Base-by-base conservation (phyloP, 2,113 vertebrate genomes). In the Turdus rufiventris region DNA sequence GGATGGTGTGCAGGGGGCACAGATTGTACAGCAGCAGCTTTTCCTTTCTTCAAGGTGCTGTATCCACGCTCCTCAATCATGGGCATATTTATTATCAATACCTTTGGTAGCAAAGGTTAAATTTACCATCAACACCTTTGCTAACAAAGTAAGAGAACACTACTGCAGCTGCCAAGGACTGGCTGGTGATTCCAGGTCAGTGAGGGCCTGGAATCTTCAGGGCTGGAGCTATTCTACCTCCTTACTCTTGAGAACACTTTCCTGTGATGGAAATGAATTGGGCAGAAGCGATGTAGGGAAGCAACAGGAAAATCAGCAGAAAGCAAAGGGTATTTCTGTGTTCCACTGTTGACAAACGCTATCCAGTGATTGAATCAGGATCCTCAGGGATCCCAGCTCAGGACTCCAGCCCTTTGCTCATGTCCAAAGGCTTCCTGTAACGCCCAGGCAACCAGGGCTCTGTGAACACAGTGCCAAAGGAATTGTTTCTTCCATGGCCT, bases 11-110 rank as follows among this genome's bases (percentile, higher is more conserved):
- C 50, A 61, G n/a, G 62, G 7, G 12, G 17, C 36, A 70, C 28
- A 77, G 36, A 53, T 54, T 19, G 38, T n/a, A 40, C 7, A 45
- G n/a, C 6, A 88, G 57, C 10, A 67, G 17, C 26, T 73, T 31
- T 62, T 66, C 47, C 38, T 70, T 73, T 77, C 48, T 42, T 65
- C 53, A 34, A 20, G 34, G 51, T 57, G 33, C 43, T 40, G 3
- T 36, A 56, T 16, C 31, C 19, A 29, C 24, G 16, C 34, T 78
- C 14, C 33, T 47, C 33, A 42, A 34, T 28, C 56, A 60, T 0
- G 0, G 48, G 29, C 0, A 0, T 33, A 62, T 34, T 78, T 58
- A 60, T 60, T 26, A 21, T 7, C 77, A 78, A 50, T 21, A 61
- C 53, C 14, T 89, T 51, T 88, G 57, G 42, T 42, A 91, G 38